A percentile compares a stretch with the other conserved stretches of the same genome.
phyloP scores from a whole-genome alignment of 1,140 invertebrate genomes.

The Portunus trituberculatus region DNA sequence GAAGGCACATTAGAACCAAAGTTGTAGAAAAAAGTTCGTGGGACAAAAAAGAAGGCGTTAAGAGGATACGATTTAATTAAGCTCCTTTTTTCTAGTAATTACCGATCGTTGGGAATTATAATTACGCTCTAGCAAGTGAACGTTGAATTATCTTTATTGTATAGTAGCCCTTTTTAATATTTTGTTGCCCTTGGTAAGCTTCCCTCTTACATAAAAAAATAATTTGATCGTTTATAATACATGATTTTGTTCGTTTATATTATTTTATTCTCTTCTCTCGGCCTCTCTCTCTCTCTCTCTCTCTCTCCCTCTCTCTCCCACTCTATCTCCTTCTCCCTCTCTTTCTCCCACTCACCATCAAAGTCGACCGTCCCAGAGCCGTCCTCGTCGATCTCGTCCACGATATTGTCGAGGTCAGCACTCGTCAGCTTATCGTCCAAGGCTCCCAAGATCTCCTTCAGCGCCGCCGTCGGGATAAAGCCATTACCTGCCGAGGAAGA shows the following conservation, averaged over 20 bases:
- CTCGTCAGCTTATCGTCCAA: constrained; percentile 40
- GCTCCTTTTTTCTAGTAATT: no score
- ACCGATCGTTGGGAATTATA: no score
- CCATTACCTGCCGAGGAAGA: constrained; percentile 30
- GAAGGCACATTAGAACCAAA: no score
- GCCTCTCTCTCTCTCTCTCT: neutral
- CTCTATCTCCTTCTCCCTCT: neutral
- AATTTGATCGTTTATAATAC: neutral
- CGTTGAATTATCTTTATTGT: no score
- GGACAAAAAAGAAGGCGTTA: no score
- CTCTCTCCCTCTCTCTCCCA: neutral
- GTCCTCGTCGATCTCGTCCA: constrained; percentile 48
- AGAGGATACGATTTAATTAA: no score
- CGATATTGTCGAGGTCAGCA: constrained; percentile 46
- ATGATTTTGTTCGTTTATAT: neutral
- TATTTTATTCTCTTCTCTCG: neutral
- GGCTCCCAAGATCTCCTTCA: constrained; percentile 50
- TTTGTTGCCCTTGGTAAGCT: no score
- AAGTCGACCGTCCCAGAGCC: constrained; percentile 44
- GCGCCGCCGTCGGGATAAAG: constrained; percentile 42
- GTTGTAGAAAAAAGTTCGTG: no score
- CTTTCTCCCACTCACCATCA: neutral
- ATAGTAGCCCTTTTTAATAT: no score
- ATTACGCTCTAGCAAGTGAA: no score
- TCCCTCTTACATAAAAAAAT: neutral